Conservation (phyloP, 2,797 vertebrate genomes). For the Hephaestus fuliginosus region DNA sequence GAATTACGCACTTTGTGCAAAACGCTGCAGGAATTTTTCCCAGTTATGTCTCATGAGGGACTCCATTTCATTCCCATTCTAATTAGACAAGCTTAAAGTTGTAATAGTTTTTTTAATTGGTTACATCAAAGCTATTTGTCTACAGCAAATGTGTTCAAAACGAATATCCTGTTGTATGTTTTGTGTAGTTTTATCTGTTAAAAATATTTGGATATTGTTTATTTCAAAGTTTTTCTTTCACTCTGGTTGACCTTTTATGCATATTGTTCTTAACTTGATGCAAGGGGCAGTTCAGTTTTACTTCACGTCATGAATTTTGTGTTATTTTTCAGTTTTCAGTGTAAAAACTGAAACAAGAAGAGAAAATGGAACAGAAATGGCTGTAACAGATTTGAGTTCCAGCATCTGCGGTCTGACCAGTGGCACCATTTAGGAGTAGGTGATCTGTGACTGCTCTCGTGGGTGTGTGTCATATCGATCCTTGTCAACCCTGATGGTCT, state of each 20-base stretch:
- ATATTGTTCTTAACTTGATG: too few species aligned
- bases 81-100: conserved; percentile 38
- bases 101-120: conserved; percentile 10
- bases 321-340: background rate
- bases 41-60: conserved; percentile 31
- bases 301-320: background rate
- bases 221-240: too few species aligned
- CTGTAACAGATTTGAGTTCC: background rate
- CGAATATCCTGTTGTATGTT: background rate
- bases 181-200: background rate
- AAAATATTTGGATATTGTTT: background rate
- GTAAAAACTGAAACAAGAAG: background rate
- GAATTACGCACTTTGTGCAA: conserved; percentile 37
- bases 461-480: conserved; percentile 25
- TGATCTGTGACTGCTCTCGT: conserved; percentile 50
- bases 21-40: conserved; percentile 37
- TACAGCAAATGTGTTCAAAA: background rate
- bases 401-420: conserved; percentile 1
- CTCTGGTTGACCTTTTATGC: too few species aligned
- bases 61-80: conserved; percentile 17
- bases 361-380: background rate
- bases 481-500: conserved; percentile 43
- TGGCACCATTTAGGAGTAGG: conserved; percentile 33
- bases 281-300: too few species aligned
- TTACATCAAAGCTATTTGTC: conserved; percentile 27